These are phyloP conservation scores for Cottoperca gobio DNA, from an alignment of 2,797 vertebrate genomes.

Conservation along the genomic window DNA sequence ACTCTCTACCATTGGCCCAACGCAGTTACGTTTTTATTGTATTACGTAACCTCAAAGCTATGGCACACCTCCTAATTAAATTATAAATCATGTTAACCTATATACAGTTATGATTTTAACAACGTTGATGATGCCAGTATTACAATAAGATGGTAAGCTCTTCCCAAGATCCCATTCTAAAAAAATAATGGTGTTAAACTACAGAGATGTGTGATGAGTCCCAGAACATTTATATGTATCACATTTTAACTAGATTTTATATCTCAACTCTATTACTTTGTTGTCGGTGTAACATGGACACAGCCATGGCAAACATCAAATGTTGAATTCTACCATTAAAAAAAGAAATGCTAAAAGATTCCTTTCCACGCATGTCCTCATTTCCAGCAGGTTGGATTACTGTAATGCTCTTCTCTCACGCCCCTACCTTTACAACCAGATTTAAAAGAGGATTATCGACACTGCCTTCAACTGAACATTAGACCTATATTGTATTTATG, in stretches of 20 bases:
- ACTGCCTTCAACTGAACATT: neutral
- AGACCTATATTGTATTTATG: neutral
- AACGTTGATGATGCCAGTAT: neutral
- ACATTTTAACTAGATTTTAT: neutral
- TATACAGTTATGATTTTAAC: neutral
- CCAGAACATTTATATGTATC: neutral
- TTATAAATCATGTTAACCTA: neutral
- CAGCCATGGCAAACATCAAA: neutral
- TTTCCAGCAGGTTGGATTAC: too few species aligned
- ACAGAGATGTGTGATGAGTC: neutral
- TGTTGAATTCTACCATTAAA: neutral
- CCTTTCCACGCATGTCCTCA: neutral
- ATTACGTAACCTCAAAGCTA: slow-evolving; percentile 56
- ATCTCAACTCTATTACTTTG: neutral
- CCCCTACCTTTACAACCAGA: neutral
- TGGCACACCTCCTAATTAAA: slow-evolving; percentile 31
- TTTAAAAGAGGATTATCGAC: neutral
- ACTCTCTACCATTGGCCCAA: slow-evolving; percentile 29
- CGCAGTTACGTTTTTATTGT: slow-evolving; percentile 44
- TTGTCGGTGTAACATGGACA: too few species aligned
- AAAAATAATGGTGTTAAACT: too few species aligned
- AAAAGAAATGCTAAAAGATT: neutral
- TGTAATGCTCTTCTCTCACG: too few species aligned
- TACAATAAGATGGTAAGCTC: neutral
- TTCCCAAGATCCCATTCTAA: neutral